Evolutionary conservation across 2,797 vertebrate genomes (phyloP).

Genomic region (Numenius phaeopus): DNA sequence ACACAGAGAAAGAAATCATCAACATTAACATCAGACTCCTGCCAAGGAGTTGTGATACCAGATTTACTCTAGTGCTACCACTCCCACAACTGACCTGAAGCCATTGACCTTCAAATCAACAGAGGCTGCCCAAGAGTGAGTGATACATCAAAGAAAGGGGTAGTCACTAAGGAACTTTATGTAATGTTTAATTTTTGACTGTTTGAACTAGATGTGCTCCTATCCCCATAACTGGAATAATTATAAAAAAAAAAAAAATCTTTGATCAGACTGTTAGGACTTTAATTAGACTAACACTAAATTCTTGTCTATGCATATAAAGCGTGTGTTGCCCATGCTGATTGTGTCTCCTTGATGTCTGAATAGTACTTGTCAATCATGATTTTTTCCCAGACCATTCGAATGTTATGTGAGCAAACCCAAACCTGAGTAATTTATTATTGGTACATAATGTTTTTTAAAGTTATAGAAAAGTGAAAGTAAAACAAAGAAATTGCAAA

Average conservation of each 20-base stretch:
- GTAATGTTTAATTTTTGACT: not conserved
- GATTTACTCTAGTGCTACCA: not conserved
- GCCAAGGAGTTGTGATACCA: not conserved
- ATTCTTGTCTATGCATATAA: not conserved
- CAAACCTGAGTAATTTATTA: not conserved
- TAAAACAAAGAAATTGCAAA: not conserved
- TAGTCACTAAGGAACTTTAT: accelerated
- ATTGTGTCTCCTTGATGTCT: not conserved
- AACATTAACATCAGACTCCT: accelerated
- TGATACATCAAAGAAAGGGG: not conserved
- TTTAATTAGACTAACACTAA: not conserved
- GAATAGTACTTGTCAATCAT: not conserved
- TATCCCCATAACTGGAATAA: not conserved
- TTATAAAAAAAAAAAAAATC: not conserved
- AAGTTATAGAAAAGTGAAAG: not conserved
- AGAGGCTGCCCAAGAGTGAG: not conserved
- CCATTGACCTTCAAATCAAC: not conserved
- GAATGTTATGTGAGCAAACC: not conserved
- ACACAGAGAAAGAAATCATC: not conserved
- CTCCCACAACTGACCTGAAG: not conserved
- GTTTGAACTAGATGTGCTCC: not conserved
- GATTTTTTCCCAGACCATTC: not conserved
- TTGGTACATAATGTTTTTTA: not conserved
- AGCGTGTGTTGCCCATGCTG: not conserved
- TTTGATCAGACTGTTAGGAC: not conserved